Conservation (phyloP, 2,888 invertebrate genomes). For the Pasiphila rectangulata region DNA sequence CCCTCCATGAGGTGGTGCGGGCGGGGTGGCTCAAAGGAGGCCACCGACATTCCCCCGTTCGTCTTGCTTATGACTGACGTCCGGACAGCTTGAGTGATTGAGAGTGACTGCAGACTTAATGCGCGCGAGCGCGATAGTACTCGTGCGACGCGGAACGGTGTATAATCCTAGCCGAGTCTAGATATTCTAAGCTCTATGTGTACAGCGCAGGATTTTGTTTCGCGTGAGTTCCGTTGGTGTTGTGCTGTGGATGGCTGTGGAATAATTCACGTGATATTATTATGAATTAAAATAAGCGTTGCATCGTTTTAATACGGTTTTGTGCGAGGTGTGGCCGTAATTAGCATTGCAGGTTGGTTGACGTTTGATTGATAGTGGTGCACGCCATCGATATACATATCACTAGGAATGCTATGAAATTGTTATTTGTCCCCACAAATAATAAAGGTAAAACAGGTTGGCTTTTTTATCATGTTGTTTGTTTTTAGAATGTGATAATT, state of each 20-base stretch:
- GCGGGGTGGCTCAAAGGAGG: conserved; percentile 55
- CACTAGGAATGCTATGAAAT: conserved; percentile 23
- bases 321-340: conserved; percentile 59
- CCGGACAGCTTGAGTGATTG: conserved; percentile 79
- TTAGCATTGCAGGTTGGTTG: conserved; percentile 56
- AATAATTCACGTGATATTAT: conserved; percentile 58
- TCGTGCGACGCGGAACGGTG: conserved; percentile 38
- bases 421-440: conserved; percentile 29
- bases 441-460: too few relatives aligned
- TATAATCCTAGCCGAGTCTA: conserved; percentile 42
- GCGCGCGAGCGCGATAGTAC: conserved; percentile 67
- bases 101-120: conserved; percentile 80
- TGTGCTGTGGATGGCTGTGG: conserved; percentile 15
- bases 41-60: conserved; percentile 73
- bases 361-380: conserved; percentile 49
- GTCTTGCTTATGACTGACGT: conserved; percentile 80
- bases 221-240: conserved; percentile 25
- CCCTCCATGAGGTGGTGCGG: conserved; percentile 47
- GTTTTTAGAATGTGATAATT: too few relatives aligned
- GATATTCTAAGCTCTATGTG: conserved; percentile 48
- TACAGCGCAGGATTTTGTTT: conserved; percentile 38
- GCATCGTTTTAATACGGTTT: conserved; percentile 65
- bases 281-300: conserved; percentile 72
- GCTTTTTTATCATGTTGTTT: too few relatives aligned
- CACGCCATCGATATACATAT: conserved; percentile 42